These are phyloP conservation scores for Cyanoramphus novaezelandiae DNA, from an alignment of 2,113 vertebrate species.

Conservation along the genomic window DNA sequence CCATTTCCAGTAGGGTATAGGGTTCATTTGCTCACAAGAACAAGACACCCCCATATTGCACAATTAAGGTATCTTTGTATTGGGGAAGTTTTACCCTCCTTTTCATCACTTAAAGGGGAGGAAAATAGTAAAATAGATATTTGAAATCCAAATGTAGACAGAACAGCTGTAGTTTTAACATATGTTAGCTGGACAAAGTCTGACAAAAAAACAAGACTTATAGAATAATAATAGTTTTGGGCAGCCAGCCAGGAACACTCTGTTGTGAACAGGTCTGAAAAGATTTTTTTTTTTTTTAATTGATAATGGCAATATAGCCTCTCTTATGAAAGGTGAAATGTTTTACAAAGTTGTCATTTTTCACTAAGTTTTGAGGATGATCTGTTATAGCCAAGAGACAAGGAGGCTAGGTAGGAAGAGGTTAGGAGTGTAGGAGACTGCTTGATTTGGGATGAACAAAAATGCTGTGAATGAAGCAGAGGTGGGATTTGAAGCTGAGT, in stretches of 20 bases:
- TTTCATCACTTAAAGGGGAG: background rate
- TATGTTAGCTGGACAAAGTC: conserved; percentile 11
- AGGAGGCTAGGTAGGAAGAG: background rate
- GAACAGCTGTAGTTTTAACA: conserved; percentile 26
- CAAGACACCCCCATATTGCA: background rate
- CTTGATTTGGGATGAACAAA: background rate
- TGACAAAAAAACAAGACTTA: conserved; percentile 23
- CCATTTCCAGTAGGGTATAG: background rate
- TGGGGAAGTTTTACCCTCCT: background rate
- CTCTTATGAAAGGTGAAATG: background rate
- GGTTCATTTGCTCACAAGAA: background rate
- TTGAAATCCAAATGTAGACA: background rate
- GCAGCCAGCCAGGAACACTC: background rate
- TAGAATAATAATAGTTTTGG: conserved; percentile 32
- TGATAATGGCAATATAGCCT: background rate
- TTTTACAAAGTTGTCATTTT: background rate
- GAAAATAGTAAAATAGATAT: background rate
- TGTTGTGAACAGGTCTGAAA: background rate
- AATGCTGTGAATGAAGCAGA: background rate
- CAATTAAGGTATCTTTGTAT: background rate
- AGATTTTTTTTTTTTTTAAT: background rate
- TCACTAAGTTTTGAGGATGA: background rate
- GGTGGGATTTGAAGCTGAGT: background rate
- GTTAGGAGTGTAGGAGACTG: background rate
- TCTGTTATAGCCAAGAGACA: background rate